phyloP scores from a whole-genome alignment of 2,797 vertebrate species.

The Heteromormyrus szaboi region DNA sequence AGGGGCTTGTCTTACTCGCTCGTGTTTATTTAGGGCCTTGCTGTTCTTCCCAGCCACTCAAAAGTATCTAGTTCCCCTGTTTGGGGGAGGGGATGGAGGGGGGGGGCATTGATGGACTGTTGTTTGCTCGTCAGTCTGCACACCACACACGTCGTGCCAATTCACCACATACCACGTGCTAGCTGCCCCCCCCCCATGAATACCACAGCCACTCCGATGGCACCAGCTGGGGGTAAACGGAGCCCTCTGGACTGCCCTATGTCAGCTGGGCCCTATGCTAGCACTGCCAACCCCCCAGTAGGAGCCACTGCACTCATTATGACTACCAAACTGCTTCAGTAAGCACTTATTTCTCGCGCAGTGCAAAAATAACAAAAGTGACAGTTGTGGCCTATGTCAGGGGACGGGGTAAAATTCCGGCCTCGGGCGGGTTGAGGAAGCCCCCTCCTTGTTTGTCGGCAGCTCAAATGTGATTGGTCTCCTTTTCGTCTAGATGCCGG shows the following conservation, averaged over 20 bases:
- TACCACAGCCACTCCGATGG: not conserved
- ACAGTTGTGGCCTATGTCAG: not conserved
- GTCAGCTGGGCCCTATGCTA: not conserved
- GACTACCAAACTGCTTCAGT: not conserved
- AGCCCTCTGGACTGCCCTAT: not conserved
- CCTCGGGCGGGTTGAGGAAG: not conserved
- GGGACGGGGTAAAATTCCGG: not conserved
- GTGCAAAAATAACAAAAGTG: not conserved
- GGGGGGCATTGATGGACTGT: not conserved
- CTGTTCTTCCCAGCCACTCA: not conserved
- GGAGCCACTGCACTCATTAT: not conserved
- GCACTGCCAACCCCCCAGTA: not conserved
- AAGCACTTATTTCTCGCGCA: not conserved
- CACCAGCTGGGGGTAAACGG: not conserved
- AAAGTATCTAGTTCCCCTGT: not conserved
- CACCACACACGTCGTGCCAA: not conserved
- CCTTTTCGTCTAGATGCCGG: not conserved
- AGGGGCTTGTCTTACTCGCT: conserved; percentile 6
- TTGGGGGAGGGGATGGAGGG: not conserved
- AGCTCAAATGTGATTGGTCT: not conserved
- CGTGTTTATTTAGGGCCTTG: conserved; percentile 7
- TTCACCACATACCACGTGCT: not conserved
- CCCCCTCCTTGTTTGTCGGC: not conserved
- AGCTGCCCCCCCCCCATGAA: not conserved
- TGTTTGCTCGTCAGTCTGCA: not conserved